Evolutionary conservation across 2,888 invertebrate genomes (phyloP), one percentile per base, ranked within the genome.

Genomic region (Empis livida): DNA sequence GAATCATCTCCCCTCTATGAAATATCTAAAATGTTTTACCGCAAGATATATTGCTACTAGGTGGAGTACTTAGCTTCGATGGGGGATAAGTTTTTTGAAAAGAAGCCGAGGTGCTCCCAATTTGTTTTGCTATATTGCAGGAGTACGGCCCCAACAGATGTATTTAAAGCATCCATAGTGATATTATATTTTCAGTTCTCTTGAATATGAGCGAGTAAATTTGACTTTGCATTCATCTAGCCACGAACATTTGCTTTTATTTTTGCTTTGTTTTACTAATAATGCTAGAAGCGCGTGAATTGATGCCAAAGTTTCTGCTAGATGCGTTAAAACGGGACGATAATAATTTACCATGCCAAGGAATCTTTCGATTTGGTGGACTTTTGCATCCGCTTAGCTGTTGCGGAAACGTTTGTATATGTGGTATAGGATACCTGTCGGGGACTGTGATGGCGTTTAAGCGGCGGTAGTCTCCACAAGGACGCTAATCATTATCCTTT

Each of bases 291-390:
- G 32, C 10, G 46, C n/a, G n/a, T n/a, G n/a, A n/a, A n/a, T n/a
- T n/a, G n/a, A n/a, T n/a, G n/a, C n/a, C n/a, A n/a, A n/a, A n/a
- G n/a, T n/a, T n/a, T n/a, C n/a, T n/a, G n/a, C n/a, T n/a, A 40
- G 37, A 23, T 10, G 32, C 10, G 46, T 45, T 16, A 53, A 14
- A 37, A 37, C 42, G 10, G 13, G 35, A 31, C 41, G 39, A 37
- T 48, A 48, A 46, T 51, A 51, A 31, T 49, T 51, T n/a, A 53
- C 31, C 44, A 51, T 52, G 10, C 47, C 52, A 3, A 47, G 20
- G 20, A 51, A 52, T 39, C 38, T n/a, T 17, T 39, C 13, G 4
- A 40, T 9, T 13, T 40, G 9, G 6, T 20, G 16, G 5, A 20
- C 5, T 39, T 2, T 39, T 53, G 10, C 51, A 53, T 2, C 55